These are phyloP conservation scores for Agrilus cyanescens DNA, from an alignment of 2,888 invertebrate species.

Conservation along the genomic window DNA sequence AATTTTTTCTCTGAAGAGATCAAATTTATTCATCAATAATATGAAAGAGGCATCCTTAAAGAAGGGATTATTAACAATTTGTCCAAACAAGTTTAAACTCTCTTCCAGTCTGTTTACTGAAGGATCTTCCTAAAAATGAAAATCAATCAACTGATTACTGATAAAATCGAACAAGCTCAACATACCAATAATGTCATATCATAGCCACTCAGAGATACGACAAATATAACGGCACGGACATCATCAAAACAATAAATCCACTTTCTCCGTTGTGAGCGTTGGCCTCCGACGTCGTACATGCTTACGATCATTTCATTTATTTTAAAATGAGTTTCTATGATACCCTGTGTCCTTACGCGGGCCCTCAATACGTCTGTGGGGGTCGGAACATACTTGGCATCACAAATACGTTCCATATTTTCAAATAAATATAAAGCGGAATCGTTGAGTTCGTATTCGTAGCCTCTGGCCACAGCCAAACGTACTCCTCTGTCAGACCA, in stretches of 20 bases:
- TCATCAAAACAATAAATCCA: constrained; percentile 60
- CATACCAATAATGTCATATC: constrained; percentile 49
- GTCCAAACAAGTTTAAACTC: constrained; percentile 49
- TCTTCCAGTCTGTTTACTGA: constrained; percentile 50
- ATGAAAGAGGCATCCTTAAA: constrained; percentile 51
- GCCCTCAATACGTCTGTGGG: constrained; percentile 51
- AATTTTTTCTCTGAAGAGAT: constrained; percentile 53
- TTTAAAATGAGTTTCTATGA: constrained; percentile 53
- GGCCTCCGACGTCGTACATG: constrained; percentile 56
- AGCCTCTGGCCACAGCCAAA: constrained; percentile 50
- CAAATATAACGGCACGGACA: constrained; percentile 50
- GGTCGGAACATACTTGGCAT: constrained; percentile 50
- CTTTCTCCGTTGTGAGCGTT: constrained; percentile 50
- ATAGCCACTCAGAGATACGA: constrained; percentile 52
- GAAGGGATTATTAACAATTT: constrained; percentile 53
- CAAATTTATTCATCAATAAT: constrained; percentile 52
- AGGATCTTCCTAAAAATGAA: constrained; percentile 41
- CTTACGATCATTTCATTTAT: constrained; percentile 46
- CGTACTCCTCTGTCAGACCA: constrained; percentile 54
- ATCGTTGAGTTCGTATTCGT: constrained; percentile 55
- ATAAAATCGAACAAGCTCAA: not conserved
- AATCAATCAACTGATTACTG: not conserved
- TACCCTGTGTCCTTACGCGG: constrained; percentile 51
- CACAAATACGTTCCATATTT: constrained; percentile 52
- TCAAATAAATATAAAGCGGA: constrained; percentile 55